phyloP scores from a whole-genome alignment of 2,797 vertebrate species.

The Anguilla anguilla region DNA sequence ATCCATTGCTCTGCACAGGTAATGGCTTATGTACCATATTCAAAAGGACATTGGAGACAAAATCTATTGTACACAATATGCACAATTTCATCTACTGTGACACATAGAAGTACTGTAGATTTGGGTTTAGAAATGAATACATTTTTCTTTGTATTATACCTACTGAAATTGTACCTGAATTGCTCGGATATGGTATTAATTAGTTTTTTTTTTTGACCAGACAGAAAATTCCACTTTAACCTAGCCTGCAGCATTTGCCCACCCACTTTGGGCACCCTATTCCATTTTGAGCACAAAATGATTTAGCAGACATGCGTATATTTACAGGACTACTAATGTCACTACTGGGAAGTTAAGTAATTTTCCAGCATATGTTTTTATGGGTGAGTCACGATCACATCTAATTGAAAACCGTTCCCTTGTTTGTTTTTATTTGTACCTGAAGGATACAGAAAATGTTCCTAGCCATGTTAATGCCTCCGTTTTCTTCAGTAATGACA shows the following conservation, averaged over 20 bases:
- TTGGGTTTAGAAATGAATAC: neutral
- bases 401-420: slow-evolving; percentile 40
- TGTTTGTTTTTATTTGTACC: slow-evolving; percentile 39
- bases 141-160: neutral
- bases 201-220: neutral
- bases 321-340: slow-evolving; percentile 32
- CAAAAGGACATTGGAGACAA: neutral
- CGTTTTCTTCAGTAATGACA: slow-evolving; percentile 32
- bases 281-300: slow-evolving; percentile 33
- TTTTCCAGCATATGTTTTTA: slow-evolving; percentile 48
- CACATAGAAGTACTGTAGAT: neutral
- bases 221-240: neutral
- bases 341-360: slow-evolving; percentile 37
- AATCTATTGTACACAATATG: neutral
- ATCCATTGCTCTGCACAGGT: neutral
- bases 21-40: neutral
- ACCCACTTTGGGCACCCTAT: slow-evolving; percentile 10
- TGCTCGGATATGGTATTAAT: neutral
- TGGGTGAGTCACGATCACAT: slow-evolving; percentile 50
- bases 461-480: slow-evolving; percentile 45
- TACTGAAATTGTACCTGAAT: neutral
- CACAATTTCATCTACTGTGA: neutral
- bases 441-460: slow-evolving; percentile 37
- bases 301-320: slow-evolving; percentile 38
- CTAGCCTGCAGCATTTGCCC: neutral